Percentiles rank a stretch among this genome's conserved stretches.
Evolutionary conservation across 37 sponge, comb jelly and placozoan species (phyloP).

Genomic region (Chondrosia reniformis): DNA sequence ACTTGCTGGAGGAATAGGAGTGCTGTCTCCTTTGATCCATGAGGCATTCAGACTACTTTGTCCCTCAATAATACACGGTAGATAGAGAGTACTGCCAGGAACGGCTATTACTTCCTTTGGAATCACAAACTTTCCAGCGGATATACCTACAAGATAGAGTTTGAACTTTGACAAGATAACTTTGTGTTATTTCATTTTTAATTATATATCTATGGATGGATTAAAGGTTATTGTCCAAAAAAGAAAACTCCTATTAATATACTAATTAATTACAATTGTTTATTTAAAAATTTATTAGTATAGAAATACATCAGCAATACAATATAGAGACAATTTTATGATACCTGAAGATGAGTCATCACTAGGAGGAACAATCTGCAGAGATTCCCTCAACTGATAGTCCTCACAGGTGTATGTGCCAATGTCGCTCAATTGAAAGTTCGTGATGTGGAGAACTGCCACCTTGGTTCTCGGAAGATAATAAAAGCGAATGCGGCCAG

Average conservation of each 20-base stretch:
- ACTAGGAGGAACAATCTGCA: no score
- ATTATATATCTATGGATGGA: no score
- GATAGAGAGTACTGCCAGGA: neutral
- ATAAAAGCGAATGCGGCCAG: neutral
- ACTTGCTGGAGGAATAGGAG: neutral
- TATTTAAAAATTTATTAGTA: no score
- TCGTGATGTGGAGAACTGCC: neutral
- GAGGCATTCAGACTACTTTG: neutral
- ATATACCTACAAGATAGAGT: neutral
- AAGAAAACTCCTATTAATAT: no score
- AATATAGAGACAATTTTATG: no score
- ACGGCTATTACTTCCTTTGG: neutral
- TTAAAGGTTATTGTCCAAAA: no score
- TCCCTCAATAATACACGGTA: conserved; percentile 6
- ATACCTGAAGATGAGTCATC: no score
- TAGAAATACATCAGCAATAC: no score
- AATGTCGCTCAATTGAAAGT: neutral
- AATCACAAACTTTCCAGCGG: neutral
- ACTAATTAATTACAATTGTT: no score
- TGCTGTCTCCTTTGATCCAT: neutral
- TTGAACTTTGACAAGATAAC: no score
- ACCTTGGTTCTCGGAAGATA: neutral
- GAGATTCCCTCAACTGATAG: neutral
- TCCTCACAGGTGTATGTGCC: neutral
- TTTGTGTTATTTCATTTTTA: no score